Conservation (phyloP, 1,140 invertebrate species). For the Brachystomella parvula region DNA sequence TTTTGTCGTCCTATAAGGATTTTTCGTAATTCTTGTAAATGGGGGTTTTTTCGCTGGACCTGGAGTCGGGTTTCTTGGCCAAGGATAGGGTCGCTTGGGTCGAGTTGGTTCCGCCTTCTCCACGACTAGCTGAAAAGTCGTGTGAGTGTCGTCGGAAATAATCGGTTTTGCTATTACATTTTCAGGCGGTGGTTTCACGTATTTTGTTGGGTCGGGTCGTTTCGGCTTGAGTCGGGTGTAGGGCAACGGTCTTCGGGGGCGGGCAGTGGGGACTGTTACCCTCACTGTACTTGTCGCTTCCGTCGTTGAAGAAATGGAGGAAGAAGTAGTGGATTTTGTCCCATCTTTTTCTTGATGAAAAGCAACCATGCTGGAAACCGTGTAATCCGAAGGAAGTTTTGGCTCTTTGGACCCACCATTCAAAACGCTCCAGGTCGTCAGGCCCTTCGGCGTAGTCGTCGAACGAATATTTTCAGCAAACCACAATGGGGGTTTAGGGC, state of each 20-base stretch:
- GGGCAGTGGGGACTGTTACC: background rate
- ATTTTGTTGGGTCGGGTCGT: slow-evolving; percentile 29
- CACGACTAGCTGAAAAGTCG: slow-evolving; percentile 23
- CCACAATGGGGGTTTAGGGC: background rate
- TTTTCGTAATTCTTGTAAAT: slow-evolving; percentile 27
- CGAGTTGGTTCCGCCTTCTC: slow-evolving; percentile 14
- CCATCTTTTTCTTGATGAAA: slow-evolving; percentile 22
- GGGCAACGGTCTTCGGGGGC: background rate
- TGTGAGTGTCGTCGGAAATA: slow-evolving; percentile 31
- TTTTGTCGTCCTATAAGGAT: slow-evolving; percentile 23
- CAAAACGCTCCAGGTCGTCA: slow-evolving; percentile 37
- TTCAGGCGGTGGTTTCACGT: slow-evolving; percentile 30
- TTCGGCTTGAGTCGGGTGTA: slow-evolving; percentile 19
- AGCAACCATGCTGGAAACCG: slow-evolving; percentile 25
- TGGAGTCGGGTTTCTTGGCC: slow-evolving; percentile 22
- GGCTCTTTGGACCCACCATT: slow-evolving; percentile 26
- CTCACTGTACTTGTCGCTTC: slow-evolving; percentile 5
- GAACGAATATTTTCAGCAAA: background rate
- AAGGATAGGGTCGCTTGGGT: slow-evolving; percentile 16
- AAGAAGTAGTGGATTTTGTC: slow-evolving; percentile 14
- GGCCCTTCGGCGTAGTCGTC: slow-evolving; percentile 35
- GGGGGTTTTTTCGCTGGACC: slow-evolving; percentile 17
- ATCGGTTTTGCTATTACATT: slow-evolving; percentile 27
- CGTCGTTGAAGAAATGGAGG: slow-evolving; percentile 6
- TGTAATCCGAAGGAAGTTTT: slow-evolving; percentile 26